Evolutionary conservation across 1,140 invertebrate species (phyloP).

Genomic region (Diploscapter pachys): DNA sequence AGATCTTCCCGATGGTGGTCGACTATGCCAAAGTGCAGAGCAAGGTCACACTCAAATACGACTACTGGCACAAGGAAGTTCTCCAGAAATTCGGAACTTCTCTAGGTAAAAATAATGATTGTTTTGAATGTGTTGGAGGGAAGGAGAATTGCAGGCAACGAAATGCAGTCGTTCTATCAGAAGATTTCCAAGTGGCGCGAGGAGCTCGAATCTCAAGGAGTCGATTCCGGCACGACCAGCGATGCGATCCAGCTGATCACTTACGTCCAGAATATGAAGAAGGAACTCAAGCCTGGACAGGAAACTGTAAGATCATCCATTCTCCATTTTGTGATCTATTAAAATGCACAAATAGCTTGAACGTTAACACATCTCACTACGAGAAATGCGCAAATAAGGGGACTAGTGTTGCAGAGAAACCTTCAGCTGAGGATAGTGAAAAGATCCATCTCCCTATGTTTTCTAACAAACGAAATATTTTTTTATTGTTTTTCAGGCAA

Average conservation of each 20-base stretch:
- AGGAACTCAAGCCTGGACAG: slow-evolving; percentile 79
- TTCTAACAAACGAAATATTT: no score
- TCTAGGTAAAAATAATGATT: slow-evolving; percentile 74
- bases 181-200: slow-evolving; percentile 87
- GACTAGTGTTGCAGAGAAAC: no score
- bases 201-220: slow-evolving; percentile 92
- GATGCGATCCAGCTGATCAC: slow-evolving; percentile 97
- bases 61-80: slow-evolving; percentile 99
- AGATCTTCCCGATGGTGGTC: slow-evolving; percentile 94
- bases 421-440: no score
- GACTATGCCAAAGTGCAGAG: slow-evolving; percentile 98
- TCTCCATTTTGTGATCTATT: not conserved
- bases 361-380: no score
- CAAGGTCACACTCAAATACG: slow-evolving; percentile 97
- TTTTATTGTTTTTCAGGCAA: not conserved
- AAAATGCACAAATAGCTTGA: no score
- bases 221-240: slow-evolving; percentile 88
- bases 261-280: slow-evolving; percentile 92
- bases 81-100: slow-evolving; percentile 80
- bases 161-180: slow-evolving; percentile 89
- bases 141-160: slow-evolving; percentile 80
- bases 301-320: slow-evolving; percentile 56
- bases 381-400: no score
- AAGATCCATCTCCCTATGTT: no score
- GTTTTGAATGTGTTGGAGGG: slow-evolving; percentile 92